These are phyloP conservation scores for Herpailurus yagouaroundi DNA, from an alignment of 2,113 vertebrate species.

Conservation along the genomic window DNA sequence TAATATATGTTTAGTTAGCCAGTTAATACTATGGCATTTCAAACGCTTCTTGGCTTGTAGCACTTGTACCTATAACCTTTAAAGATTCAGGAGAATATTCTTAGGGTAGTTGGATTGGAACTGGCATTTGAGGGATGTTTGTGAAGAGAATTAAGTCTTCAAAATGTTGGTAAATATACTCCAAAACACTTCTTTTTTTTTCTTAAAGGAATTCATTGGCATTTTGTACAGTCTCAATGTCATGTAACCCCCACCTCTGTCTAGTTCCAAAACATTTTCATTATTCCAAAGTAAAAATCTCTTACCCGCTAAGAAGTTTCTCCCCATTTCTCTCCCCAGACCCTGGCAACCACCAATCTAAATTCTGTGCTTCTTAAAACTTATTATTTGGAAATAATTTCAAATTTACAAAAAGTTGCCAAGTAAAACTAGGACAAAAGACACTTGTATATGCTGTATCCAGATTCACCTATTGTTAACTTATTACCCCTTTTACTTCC, in stretches of 20 bases:
- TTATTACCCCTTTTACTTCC: background rate
- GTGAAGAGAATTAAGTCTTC: conserved; percentile 61
- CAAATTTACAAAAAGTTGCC: background rate
- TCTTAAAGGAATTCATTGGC: background rate
- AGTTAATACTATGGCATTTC: conserved; percentile 50
- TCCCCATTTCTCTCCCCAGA: background rate
- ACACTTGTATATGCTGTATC: background rate
- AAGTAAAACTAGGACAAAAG: background rate
- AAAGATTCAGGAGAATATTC: conserved; percentile 45
- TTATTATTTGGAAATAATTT: conserved; percentile 18
- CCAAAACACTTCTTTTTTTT: background rate
- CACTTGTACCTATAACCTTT: conserved; percentile 38
- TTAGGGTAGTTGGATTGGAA: conserved; percentile 55
- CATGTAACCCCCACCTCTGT: background rate
- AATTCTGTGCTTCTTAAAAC: conserved; percentile 43
- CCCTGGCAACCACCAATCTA: background rate
- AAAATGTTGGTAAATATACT: conserved; percentile 49
- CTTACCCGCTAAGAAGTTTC: background rate
- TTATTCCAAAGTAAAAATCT: background rate
- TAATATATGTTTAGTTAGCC: background rate
- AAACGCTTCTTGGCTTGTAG: conserved; percentile 49
- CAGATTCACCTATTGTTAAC: background rate
- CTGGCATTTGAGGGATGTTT: conserved; percentile 38
- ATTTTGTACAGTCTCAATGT: background rate
- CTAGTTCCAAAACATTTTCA: background rate